Conservation (phyloP, 1,140 invertebrate genomes). For the Copidosoma floridanum region DNA sequence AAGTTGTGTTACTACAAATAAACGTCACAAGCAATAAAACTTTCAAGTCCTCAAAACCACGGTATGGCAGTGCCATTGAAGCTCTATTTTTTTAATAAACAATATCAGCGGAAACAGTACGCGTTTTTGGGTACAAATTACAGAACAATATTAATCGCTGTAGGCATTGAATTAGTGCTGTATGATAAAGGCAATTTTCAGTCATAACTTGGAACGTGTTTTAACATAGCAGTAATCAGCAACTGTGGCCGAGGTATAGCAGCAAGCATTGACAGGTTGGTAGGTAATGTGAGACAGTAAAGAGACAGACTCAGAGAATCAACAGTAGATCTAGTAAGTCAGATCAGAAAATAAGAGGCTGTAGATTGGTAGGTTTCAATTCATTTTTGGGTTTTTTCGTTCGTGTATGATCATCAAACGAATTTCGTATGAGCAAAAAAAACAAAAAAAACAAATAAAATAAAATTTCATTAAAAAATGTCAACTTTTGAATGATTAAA, state of each 20-base stretch:
- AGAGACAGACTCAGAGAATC: constrained; percentile 39
- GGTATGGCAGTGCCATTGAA: constrained; percentile 18
- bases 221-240: constrained; percentile 49
- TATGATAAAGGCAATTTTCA: constrained; percentile 45
- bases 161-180: constrained; percentile 39
- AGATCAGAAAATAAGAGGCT: constrained; percentile 37
- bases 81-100: neutral
- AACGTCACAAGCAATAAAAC: neutral
- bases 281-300: constrained; percentile 35
- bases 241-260: constrained; percentile 54
- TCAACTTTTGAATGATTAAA: neutral
- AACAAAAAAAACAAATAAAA: neutral
- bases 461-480: neutral
- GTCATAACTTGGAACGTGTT: constrained; percentile 45
- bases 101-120: neutral
- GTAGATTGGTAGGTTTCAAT: constrained; percentile 37
- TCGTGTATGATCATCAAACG: too few species aligned
- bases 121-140: too few species aligned
- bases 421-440: neutral
- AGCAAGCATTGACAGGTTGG: constrained; percentile 55
- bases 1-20: neutral
- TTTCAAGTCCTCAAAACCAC: constrained; percentile 6
- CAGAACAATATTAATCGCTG: constrained; percentile 26
- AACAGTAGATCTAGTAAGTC: constrained; percentile 31
- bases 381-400: neutral